Evolutionary conservation across 2,797 vertebrate genomes (phyloP).

Genomic region (Rhinichthys osculus): DNA sequence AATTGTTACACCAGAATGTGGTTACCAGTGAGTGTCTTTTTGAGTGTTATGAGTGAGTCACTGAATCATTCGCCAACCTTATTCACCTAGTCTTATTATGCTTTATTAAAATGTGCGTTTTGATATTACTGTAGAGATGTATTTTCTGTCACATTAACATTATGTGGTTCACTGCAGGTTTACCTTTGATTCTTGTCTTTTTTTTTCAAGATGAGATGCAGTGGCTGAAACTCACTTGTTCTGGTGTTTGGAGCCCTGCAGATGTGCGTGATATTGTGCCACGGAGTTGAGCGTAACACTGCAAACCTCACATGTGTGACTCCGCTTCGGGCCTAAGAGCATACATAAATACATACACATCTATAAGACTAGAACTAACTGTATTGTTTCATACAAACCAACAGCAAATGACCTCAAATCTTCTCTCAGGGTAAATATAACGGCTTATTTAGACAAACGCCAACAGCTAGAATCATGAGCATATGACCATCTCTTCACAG

Average conservation of each 20-base stretch:
- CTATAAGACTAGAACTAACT: neutral
- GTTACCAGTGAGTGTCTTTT: neutral
- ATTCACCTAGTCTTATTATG: neutral
- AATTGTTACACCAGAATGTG: neutral
- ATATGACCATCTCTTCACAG: neutral
- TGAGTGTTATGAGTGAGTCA: neutral
- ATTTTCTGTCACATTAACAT: conserved; percentile 3
- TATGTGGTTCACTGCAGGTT: neutral
- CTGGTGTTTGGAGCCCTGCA: conserved; percentile 72
- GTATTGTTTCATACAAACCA: neutral
- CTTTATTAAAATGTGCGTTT: neutral
- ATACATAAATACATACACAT: conserved; percentile 33
- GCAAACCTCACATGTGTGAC: conserved; percentile 69
- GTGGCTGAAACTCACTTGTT: conserved; percentile 60
- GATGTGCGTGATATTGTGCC: conserved; percentile 72
- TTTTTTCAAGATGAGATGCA: neutral
- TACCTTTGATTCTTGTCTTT: neutral
- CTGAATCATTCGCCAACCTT: neutral
- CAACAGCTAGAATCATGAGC: neutral
- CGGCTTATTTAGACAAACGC: neutral
- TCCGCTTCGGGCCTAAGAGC: conserved; percentile 64
- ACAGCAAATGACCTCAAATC: conserved; percentile 3
- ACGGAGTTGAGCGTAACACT: conserved; percentile 72
- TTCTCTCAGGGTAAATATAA: neutral
- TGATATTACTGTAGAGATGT: neutral